Evolutionary conservation across 2,797 vertebrate genomes (phyloP).

Genomic region (Paramormyrops hopkinsi): DNA sequence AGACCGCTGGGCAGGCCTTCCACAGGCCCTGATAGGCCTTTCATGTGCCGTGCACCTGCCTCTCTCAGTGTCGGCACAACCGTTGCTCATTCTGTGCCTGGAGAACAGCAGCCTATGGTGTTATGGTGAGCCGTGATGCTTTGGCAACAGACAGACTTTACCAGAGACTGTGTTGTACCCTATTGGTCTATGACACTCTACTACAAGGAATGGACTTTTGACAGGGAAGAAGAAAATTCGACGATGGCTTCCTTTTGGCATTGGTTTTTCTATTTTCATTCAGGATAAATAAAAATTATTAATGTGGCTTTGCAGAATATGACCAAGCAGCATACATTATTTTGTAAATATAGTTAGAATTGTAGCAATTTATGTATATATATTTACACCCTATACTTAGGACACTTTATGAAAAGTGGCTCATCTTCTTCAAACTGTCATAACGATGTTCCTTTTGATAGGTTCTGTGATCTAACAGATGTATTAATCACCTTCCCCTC

Average conservation of each 20-base stretch:
- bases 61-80: neutral
- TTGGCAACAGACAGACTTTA: neutral
- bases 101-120: neutral
- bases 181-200: neutral
- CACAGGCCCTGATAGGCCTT: constrained; percentile 59
- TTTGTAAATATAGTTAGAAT: constrained; percentile 21
- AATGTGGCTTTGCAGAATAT: neutral
- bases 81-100: neutral
- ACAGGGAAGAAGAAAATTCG: neutral
- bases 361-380: constrained; percentile 8
- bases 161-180: neutral
- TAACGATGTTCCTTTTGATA: neutral
- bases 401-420: neutral
- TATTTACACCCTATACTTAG: neutral
- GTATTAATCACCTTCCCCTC: neutral
- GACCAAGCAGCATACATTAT: neutral
- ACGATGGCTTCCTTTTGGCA: neutral
- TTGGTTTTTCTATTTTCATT: neutral
- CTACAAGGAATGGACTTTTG: neutral
- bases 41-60: constrained; percentile 6
- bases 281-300: neutral
- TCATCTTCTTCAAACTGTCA: neutral
- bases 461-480: neutral
- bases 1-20: constrained; percentile 58
- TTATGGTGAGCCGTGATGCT: neutral